These are phyloP conservation scores for Macaria liturata DNA, from an alignment of 2,888 invertebrate genomes.

Conservation along the genomic window DNA sequence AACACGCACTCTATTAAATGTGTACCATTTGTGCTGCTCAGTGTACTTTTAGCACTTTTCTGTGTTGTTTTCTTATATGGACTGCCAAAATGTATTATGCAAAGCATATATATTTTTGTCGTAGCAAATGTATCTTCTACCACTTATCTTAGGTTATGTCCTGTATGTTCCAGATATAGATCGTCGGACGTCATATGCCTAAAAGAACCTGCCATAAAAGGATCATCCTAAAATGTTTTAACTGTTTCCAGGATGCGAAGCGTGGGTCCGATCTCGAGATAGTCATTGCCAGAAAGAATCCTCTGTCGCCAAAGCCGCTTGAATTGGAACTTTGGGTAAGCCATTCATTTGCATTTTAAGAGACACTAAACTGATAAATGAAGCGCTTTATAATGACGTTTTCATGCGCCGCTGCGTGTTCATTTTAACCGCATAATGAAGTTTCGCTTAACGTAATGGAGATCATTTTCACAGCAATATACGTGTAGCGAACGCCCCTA, in stretches of 20 bases:
- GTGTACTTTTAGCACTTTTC: background rate
- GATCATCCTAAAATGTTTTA: conserved; percentile 29
- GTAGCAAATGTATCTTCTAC: no score
- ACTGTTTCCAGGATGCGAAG: conserved; percentile 86
- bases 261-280: conserved; percentile 92
- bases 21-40: conserved; percentile 24
- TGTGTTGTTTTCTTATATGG: background rate
- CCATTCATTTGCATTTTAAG: conserved; percentile 45
- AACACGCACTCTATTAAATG: conserved; percentile 35
- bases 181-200: background rate
- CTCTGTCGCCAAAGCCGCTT: conserved; percentile 89
- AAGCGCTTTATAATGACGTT: conserved; percentile 55
- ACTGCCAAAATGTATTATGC: no score
- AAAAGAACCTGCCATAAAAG: conserved; percentile 16
- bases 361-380: conserved; percentile 38
- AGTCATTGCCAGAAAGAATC: conserved; percentile 91
- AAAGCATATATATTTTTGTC: no score
- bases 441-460: conserved; percentile 67
- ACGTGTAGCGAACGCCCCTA: conserved; percentile 45
- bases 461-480: conserved; percentile 67
- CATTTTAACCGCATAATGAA: conserved; percentile 71
- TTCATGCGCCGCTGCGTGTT: conserved; percentile 56
- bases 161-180: conserved; percentile 7
- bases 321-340: conserved; percentile 92
- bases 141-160: no score